A percentile compares a stretch with the other conserved stretches of the same genome.
Conservation (phyloP, 2,113 vertebrate genomes). For the Lepisosteus oculatus region DNA sequence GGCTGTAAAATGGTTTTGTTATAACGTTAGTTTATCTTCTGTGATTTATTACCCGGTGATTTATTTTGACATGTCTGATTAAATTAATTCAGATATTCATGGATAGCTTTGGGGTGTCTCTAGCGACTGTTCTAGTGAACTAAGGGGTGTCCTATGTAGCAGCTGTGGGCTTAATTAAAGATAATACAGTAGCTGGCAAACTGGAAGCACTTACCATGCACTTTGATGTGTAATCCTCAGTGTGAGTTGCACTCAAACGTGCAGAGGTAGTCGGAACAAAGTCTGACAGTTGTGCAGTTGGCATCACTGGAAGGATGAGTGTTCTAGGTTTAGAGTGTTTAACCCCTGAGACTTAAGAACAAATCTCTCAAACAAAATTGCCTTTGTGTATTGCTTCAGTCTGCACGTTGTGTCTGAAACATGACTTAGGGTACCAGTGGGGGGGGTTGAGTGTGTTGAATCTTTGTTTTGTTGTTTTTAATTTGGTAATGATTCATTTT, state of each 20-base stretch:
- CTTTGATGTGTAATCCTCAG: conserved; percentile 61
- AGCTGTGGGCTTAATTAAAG: conserved; percentile 61
- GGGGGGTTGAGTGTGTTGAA: conserved; percentile 45
- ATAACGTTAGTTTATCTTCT: too few relatives aligned
- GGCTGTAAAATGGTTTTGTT: too few relatives aligned
- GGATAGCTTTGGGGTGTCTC: background rate
- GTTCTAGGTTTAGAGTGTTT: conserved; percentile 7
- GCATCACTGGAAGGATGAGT: conserved; percentile 42
- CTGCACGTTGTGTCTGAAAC: too few relatives aligned
- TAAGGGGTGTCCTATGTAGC: conserved; percentile 37
- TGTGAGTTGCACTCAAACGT: conserved; percentile 54
- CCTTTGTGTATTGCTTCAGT: too few relatives aligned
- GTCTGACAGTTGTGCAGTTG: conserved; percentile 3
- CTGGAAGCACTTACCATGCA: conserved; percentile 56
- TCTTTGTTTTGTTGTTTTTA: conserved; percentile 10
- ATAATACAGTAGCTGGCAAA: conserved; percentile 58
- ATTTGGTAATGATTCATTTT: conserved; percentile 23
- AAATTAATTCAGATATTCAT: conserved; percentile 35
- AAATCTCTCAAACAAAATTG: too few relatives aligned
- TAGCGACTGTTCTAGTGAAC: conserved; percentile 45
- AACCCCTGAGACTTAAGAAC: too few relatives aligned
- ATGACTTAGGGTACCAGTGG: conserved; percentile 42
- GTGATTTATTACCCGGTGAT: conserved; percentile 16
- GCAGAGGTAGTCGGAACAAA: conserved; percentile 47
- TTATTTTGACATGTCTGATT: conserved; percentile 45